Conservation (phyloP, 1,140 invertebrate genomes). For the Eupeodes corollae region DNA sequence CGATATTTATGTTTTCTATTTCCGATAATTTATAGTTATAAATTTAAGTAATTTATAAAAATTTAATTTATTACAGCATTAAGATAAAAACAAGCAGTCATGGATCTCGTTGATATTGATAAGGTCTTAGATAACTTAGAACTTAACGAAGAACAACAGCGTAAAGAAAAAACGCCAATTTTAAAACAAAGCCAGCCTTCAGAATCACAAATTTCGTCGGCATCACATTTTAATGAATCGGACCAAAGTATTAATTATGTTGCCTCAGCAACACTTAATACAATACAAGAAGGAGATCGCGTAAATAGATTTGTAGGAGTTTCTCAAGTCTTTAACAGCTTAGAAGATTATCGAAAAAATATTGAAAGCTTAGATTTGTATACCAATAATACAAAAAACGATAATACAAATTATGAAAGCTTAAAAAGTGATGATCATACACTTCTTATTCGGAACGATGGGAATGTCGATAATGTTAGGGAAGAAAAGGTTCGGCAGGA, state of each 20-base stretch:
- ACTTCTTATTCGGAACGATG: neutral
- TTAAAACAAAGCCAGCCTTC: slow-evolving; percentile 29
- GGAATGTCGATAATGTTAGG: slow-evolving; percentile 6
- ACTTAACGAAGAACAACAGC: slow-evolving; percentile 22
- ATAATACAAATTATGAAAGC: neutral
- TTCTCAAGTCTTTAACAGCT: slow-evolving; percentile 47
- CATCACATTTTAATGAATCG: neutral
- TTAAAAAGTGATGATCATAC: neutral
- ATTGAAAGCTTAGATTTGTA: slow-evolving; percentile 30
- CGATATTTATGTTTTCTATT: too few relatives aligned
- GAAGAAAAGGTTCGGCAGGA: slow-evolving; percentile 15
- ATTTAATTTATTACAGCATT: too few relatives aligned
- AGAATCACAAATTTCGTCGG: neutral
- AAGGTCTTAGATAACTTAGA: slow-evolving; percentile 82
- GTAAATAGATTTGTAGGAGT: slow-evolving; percentile 27
- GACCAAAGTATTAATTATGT: slow-evolving; percentile 9
- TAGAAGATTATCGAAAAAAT: slow-evolving; percentile 50
- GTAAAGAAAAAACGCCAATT: slow-evolving; percentile 41
- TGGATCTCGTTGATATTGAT: slow-evolving; percentile 61
- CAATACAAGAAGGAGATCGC: slow-evolving; percentile 2
- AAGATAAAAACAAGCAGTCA: slow-evolving; percentile 7
- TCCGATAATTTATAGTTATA: too few relatives aligned
- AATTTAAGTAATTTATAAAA: too few relatives aligned
- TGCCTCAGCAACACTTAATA: slow-evolving; percentile 1
- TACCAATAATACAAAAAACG: slow-evolving; percentile 13